phyloP scores from a whole-genome alignment of 2,888 invertebrate genomes.

The Nymphalis c-album region DNA sequence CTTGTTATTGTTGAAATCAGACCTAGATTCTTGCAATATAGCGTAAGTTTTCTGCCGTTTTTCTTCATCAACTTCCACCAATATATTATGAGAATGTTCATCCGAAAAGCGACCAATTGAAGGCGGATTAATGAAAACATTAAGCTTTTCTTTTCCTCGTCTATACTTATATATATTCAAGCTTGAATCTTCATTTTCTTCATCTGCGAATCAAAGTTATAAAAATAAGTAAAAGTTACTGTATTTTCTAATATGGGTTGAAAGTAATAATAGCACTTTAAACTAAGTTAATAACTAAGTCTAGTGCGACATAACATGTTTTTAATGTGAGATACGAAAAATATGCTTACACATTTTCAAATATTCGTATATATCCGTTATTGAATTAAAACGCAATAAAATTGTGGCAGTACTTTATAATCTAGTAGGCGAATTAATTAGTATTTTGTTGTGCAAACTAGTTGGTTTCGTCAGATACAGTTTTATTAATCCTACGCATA shows the following conservation, averaged over 20 bases:
- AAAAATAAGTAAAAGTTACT: background rate
- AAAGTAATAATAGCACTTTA: too few species aligned
- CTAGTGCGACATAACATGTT: background rate
- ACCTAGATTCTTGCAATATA: constrained; percentile 64
- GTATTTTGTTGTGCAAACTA: constrained; percentile 32
- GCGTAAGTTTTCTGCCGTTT: constrained; percentile 64
- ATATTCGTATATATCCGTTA: background rate
- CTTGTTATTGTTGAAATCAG: constrained; percentile 63
- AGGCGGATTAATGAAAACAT: constrained; percentile 46
- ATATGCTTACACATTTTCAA: constrained; percentile 2
- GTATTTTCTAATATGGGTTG: too few species aligned
- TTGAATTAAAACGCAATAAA: background rate
- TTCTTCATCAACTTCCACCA: constrained; percentile 51
- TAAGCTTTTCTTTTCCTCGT: constrained; percentile 49
- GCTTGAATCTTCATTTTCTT: constrained; percentile 42
- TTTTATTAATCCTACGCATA: constrained; percentile 20
- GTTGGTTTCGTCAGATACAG: constrained; percentile 33
- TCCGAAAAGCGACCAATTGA: constrained; percentile 36
- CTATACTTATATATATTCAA: constrained; percentile 64
- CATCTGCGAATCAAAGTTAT: constrained; percentile 35
- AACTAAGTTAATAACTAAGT: too few species aligned
- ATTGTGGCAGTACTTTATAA: background rate
- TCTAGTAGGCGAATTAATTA: constrained; percentile 29
- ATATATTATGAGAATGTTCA: constrained; percentile 43
- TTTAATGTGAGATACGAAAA: background rate